Evolutionary conservation across 2,888 invertebrate genomes (phyloP).

Genomic region (Plemyria rubiginata): DNA sequence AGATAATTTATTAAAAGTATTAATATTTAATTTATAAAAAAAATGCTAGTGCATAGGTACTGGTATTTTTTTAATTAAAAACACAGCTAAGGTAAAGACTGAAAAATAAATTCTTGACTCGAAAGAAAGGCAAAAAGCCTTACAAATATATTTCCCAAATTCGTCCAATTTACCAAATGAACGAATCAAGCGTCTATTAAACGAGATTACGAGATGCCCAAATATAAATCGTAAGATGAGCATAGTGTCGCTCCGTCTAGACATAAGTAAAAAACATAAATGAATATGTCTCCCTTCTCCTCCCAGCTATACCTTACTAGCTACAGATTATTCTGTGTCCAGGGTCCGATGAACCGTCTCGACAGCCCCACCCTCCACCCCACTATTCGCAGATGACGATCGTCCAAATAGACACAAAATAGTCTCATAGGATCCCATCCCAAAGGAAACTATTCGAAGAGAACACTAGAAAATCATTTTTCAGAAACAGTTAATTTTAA

Average conservation of each 20-base stretch:
- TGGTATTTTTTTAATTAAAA: neutral
- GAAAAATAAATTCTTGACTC: neutral
- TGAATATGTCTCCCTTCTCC: slow-evolving; percentile 52
- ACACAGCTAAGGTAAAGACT: neutral
- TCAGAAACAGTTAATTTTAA: too few relatives aligned
- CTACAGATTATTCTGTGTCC: slow-evolving; percentile 28
- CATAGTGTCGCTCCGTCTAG: slow-evolving; percentile 53
- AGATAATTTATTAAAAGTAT: too few relatives aligned
- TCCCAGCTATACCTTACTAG: slow-evolving; percentile 32
- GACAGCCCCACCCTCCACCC: slow-evolving; percentile 48
- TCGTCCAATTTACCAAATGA: slow-evolving; percentile 21
- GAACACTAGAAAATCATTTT: neutral
- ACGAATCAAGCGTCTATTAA: slow-evolving; percentile 14
- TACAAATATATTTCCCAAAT: slow-evolving; percentile 2
- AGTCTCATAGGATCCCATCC: slow-evolving; percentile 32
- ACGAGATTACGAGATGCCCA: slow-evolving; percentile 12
- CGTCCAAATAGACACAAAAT: slow-evolving; percentile 45
- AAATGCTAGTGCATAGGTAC: too few relatives aligned
- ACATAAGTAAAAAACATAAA: slow-evolving; percentile 62
- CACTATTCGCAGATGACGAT: slow-evolving; percentile 42
- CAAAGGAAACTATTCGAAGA: slow-evolving; percentile 2
- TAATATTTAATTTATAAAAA: too few relatives aligned
- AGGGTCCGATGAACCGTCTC: slow-evolving; percentile 77
- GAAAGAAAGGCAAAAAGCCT: slow-evolving; percentile 3
- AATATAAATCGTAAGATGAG: slow-evolving; percentile 27